Conservation (phyloP, 1,140 invertebrate species). For the Metaphire vulgaris region DNA sequence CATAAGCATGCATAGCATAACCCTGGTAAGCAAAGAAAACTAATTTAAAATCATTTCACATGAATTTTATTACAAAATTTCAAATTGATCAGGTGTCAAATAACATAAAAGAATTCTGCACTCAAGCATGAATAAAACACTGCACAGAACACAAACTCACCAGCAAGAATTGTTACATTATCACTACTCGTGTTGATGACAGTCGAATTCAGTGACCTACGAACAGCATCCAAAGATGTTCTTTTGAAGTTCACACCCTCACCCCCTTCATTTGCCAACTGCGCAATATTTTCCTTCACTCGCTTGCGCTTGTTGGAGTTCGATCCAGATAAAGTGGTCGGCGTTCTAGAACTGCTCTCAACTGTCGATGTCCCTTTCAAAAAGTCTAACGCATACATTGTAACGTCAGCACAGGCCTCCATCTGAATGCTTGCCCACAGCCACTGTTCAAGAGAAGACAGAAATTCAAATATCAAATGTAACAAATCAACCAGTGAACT, state of each 20-base stretch:
- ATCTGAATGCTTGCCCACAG: constrained; percentile 96
- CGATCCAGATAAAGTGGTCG: constrained; percentile 31
- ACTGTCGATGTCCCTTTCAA: constrained; percentile 23
- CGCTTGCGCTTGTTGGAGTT: constrained; percentile 50
- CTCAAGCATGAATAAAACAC: too few relatives aligned
- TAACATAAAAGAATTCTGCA: too few relatives aligned
- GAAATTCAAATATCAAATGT: too few relatives aligned
- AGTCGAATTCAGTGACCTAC: neutral
- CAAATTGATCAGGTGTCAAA: too few relatives aligned
- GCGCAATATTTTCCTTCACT: constrained; percentile 50
- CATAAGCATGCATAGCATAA: too few relatives aligned
- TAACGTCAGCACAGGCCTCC: constrained; percentile 81
- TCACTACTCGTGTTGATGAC: neutral
- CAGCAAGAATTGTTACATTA: neutral
- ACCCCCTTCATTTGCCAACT: constrained; percentile 49
- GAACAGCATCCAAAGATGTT: constrained; percentile 63
- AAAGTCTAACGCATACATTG: constrained; percentile 59
- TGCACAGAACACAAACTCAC: too few relatives aligned
- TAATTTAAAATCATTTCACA: too few relatives aligned
- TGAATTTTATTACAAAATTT: too few relatives aligned
- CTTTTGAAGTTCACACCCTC: constrained; percentile 61
- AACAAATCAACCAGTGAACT: too few relatives aligned
- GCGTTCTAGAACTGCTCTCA: constrained; percentile 17
- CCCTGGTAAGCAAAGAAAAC: too few relatives aligned
- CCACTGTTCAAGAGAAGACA: constrained; percentile 64